Percentiles rank a stretch among this genome's conserved stretches.
phyloP scores from a whole-genome alignment of 2,888 invertebrate genomes.

The Archips crataeganus region DNA sequence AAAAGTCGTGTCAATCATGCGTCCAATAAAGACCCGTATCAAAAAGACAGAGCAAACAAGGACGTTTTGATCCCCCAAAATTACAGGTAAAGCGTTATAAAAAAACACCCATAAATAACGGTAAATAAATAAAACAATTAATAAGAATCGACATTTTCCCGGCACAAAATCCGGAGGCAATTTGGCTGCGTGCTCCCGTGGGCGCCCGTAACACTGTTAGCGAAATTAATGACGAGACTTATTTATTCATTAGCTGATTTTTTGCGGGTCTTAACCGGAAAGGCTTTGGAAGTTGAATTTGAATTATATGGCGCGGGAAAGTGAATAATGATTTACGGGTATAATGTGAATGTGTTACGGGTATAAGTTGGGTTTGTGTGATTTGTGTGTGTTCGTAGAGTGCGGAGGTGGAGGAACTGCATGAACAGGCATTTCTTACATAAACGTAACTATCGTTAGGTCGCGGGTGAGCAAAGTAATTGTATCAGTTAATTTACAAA shows the following conservation, averaged over 20 bases:
- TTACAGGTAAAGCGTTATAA: constrained; percentile 4
- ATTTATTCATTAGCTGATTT: constrained; percentile 37
- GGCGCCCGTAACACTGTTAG: constrained; percentile 25
- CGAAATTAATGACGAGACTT: constrained; percentile 32
- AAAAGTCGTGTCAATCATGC: constrained; percentile 3
- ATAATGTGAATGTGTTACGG: no score
- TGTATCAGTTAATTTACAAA: no score
- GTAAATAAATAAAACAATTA: constrained; percentile 31
- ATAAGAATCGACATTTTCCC: constrained; percentile 20
- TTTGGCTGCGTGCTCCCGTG: constrained; percentile 20
- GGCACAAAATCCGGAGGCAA: constrained; percentile 10
- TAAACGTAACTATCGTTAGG: no score
- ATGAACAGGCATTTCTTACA: no score
- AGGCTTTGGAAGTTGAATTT: constrained; percentile 11
- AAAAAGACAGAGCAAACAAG: not conserved
- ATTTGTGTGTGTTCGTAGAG: no score
- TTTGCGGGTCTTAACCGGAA: constrained; percentile 18
- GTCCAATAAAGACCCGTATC: not conserved
- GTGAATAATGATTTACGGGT: not conserved
- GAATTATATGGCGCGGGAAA: constrained; percentile 1
- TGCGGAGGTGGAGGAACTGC: no score
- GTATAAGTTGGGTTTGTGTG: no score
- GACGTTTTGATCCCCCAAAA: constrained; percentile 7
- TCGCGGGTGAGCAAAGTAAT: no score
- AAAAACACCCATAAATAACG: constrained; percentile 16